Evolutionary conservation across 1,140 invertebrate species (phyloP), one percentile per base, ranked within the genome.

Genomic region (Pemphigus obesinymphae): DNA sequence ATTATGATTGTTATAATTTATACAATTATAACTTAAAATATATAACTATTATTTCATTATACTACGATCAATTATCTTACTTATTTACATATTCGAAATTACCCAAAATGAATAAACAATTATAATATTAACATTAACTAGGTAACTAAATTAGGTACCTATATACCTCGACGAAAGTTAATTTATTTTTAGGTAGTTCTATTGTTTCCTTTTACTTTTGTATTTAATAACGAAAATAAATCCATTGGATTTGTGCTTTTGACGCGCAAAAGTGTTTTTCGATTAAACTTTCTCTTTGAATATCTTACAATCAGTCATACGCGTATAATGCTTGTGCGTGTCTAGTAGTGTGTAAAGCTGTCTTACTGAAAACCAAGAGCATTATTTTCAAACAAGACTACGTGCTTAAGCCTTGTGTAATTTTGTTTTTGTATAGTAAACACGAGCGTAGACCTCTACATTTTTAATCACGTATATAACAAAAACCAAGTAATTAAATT

Each of bases 351-450:
- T 31, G 45, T 29, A 26, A 11, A n/a, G 13, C 17, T 34, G 70
- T 73, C 70, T 73, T 73, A 73, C 31, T 26, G 26, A 73, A 29
- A 73, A 26, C 70, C 11, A 31, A 37, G 23, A 78, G 73, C 31
- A 40, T 78, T 78, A 58, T 58, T 50, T 37, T 15, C 73, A 55
- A 78, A 78, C 73, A 78, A 78, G 53, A 40, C 31, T 23, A 78
- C 73, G 50, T 37, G 73, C 73, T 78, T 78, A 78, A 78, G 40
- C 73, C 73, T 58, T 13, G 17, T 40, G 8, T 11, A 29, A 50
- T 50, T 50, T 73, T 15, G 43, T 73, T 73, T 48, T 50, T 45
- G 29, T 70, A 70, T 6, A 29, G n/a, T 29, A 70, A 70, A 70
- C 37, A 70, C 34, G 11, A 3, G 66, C 15, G n/a, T 34, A 70